A percentile compares a stretch with the other conserved stretches of the same genome.
phyloP scores from a whole-genome alignment of 1,140 invertebrate species.

The Calliphora vicina region DNA sequence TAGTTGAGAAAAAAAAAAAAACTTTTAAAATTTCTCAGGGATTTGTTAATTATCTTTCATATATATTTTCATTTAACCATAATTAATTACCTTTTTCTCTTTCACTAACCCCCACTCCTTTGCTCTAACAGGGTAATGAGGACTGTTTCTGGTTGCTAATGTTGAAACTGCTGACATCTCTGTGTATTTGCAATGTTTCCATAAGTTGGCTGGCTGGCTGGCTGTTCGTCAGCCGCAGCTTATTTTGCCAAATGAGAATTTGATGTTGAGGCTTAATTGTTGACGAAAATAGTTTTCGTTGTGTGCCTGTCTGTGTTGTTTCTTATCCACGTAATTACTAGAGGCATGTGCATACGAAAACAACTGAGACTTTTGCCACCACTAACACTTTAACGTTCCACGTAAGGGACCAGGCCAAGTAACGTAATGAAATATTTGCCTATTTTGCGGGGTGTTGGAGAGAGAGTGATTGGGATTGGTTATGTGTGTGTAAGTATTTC shows the following conservation, averaged over 20 bases:
- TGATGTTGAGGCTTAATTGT: slow-evolving; percentile 30
- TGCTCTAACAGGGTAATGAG: background rate
- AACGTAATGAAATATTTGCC: too few species aligned
- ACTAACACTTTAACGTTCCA: too few species aligned
- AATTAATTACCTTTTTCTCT: slow-evolving; percentile 26
- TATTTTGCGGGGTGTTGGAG: too few species aligned
- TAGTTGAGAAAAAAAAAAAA: background rate
- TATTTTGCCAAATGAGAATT: slow-evolving; percentile 8
- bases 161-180: too few species aligned
- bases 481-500: background rate
- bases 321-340: background rate
- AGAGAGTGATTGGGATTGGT: too few species aligned
- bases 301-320: background rate
- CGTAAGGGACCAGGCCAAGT: too few species aligned
- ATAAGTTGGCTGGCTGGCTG: background rate
- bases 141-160: background rate
- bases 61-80: slow-evolving; percentile 17
- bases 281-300: slow-evolving; percentile 33
- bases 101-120: background rate
- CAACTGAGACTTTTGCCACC: background rate
- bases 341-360: background rate
- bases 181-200: background rate
- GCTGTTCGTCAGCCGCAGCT: background rate
- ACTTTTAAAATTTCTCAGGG: background rate
- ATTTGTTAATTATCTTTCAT: background rate